phyloP scores from a whole-genome alignment of 2,888 invertebrate genomes.

The Spisula subtruncata region DNA sequence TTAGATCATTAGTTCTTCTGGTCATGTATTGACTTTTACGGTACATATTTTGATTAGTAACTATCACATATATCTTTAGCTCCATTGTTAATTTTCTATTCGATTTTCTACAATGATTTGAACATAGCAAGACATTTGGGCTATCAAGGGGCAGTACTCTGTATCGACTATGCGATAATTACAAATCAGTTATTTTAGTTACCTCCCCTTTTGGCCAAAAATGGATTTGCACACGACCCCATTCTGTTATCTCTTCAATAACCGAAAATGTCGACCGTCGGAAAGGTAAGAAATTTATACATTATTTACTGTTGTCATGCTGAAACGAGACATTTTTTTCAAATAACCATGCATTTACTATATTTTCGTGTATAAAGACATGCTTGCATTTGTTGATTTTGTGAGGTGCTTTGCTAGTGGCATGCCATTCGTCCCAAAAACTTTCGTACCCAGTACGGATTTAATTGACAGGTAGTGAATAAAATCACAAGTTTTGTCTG shows the following conservation, averaged over 20 bases:
- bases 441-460: not conserved
- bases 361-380: not conserved
- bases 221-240: slow-evolving; percentile 3
- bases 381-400: not conserved
- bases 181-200: not conserved
- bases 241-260: not conserved
- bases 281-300: not conserved
- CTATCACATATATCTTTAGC: too few species aligned
- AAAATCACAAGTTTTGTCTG: too few species aligned
- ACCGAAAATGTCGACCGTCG: not conserved
- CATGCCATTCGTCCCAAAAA: not conserved
- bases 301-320: not conserved
- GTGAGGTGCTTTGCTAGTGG: not conserved
- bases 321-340: not conserved
- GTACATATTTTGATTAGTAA: too few species aligned
- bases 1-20: too few species aligned
- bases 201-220: not conserved
- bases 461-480: too few species aligned
- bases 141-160: not conserved
- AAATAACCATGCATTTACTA: not conserved
- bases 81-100: too few species aligned
- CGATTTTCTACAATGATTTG: too few species aligned
- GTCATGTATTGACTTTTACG: too few species aligned
- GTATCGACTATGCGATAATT: too few species aligned
- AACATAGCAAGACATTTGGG: not conserved